phyloP scores from a whole-genome alignment of 2,113 vertebrate genomes.

The Scomber japonicus region DNA sequence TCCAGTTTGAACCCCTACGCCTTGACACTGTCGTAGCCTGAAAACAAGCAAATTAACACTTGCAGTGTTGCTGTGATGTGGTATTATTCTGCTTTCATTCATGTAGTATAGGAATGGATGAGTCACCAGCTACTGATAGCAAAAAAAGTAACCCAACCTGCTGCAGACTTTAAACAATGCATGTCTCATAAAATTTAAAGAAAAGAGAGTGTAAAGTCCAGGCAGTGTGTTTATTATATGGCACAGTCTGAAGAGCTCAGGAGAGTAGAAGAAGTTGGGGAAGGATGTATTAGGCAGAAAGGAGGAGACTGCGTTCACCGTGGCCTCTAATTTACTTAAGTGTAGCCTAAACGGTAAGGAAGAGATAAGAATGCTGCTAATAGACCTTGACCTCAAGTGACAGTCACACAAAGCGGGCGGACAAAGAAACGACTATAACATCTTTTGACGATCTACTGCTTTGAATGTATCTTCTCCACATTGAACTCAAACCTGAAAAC shows the following conservation, averaged over 20 bases:
- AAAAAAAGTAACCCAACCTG: no score
- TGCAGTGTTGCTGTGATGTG: no score
- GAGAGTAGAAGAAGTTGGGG: conserved; percentile 21
- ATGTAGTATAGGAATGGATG: neutral
- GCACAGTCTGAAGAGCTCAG: neutral
- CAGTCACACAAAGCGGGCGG: conserved; percentile 57
- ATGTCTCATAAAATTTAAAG: no score
- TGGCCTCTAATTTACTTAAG: conserved; percentile 73
- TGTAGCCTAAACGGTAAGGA: conserved; percentile 58
- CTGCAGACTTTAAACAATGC: neutral
- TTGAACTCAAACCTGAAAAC: conserved; percentile 12
- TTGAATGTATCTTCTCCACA: conserved; percentile 26
- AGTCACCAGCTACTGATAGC: no score
- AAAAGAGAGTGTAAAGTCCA: neutral
- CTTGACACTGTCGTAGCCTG: no score
- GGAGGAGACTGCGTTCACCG: conserved; percentile 33
- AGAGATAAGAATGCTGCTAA: conserved; percentile 71
- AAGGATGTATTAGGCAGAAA: conserved; percentile 19
- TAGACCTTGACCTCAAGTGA: conserved; percentile 72
- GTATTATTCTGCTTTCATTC: neutral
- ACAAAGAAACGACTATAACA: conserved; percentile 59
- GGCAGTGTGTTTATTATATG: neutral
- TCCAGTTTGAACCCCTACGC: neutral
- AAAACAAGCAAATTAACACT: no score
- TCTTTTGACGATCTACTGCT: conserved; percentile 20